These are phyloP conservation scores for Ciconia maguari DNA, from an alignment of 2,113 vertebrate species.

Conservation along the genomic window DNA sequence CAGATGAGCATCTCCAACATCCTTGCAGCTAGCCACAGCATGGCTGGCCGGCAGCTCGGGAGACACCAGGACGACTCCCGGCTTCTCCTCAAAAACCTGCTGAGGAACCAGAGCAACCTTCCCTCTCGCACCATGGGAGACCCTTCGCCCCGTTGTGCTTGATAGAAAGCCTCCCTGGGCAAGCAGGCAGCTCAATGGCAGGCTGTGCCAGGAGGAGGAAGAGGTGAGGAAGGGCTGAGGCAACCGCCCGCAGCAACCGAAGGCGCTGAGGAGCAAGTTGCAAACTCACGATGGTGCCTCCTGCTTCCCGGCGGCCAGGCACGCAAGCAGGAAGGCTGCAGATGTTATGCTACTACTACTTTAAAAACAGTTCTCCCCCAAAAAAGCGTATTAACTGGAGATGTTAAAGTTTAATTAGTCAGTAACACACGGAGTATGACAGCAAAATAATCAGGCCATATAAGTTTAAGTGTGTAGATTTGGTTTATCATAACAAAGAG, in stretches of 20 bases:
- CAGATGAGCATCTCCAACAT: background rate
- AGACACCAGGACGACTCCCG: background rate
- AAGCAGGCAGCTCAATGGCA: accelerated
- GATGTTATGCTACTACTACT: background rate
- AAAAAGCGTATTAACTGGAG: background rate
- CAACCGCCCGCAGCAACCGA: accelerated
- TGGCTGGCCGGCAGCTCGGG: background rate
- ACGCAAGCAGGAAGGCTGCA: background rate
- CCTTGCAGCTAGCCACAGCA: background rate
- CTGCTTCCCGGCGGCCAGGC: background rate
- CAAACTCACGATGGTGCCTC: background rate
- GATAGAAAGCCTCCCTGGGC: background rate
- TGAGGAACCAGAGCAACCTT: background rate
- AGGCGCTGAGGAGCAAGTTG: accelerated
- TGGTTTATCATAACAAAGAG: background rate
- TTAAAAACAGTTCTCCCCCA: background rate
- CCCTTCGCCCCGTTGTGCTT: accelerated
- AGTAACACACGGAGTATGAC: background rate
- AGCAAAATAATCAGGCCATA: background rate
- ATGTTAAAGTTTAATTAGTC: background rate
- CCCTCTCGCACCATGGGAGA: background rate
- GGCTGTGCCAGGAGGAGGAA: background rate
- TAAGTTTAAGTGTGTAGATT: background rate
- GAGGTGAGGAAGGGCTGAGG: background rate
- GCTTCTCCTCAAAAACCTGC: background rate